A percentile compares a stretch with the other conserved stretches of the same genome.
Conservation (phyloP, 2,888 invertebrate genomes). For the Lasiommata megera region DNA sequence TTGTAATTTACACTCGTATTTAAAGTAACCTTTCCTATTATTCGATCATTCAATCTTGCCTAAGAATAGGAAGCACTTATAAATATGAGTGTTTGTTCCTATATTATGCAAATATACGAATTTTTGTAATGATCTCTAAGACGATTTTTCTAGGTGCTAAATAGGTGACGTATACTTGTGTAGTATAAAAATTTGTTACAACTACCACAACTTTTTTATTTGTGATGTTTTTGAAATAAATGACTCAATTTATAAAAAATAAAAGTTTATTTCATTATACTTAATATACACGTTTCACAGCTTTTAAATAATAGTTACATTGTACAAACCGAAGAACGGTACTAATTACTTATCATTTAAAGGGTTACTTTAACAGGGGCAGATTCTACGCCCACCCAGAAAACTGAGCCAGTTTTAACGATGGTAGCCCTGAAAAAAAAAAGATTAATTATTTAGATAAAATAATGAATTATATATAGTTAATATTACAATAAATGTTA, state of each 20-base stretch:
- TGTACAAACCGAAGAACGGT: not conserved
- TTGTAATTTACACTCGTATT: conserved; percentile 27
- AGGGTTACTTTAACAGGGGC: conserved; percentile 79
- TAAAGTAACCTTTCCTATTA: not conserved
- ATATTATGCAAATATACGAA: conserved; percentile 29
- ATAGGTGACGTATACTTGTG: no score
- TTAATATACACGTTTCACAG: conserved; percentile 24
- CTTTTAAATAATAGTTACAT: conserved; percentile 4
- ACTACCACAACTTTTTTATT: conserved; percentile 29
- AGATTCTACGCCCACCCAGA: conserved; percentile 86
- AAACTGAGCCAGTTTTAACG: conserved; percentile 85
- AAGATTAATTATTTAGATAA: conserved; percentile 4
- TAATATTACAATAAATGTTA: no score
- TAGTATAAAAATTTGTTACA: conserved; percentile 57
- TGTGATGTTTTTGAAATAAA: conserved; percentile 27
- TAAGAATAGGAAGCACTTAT: conserved; percentile 12
- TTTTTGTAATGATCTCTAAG: conserved; percentile 54
- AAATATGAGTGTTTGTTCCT: conserved; percentile 42
- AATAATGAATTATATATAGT: no score
- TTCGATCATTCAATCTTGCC: conserved; percentile 10
- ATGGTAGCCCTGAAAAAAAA: conserved; percentile 83
- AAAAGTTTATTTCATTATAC: conserved; percentile 22
- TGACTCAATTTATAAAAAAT: conserved; percentile 21
- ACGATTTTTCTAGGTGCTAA: conserved; percentile 73
- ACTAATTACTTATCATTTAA: conserved; percentile 25